Base-by-base conservation (phyloP, 2,888 invertebrate species). In the Dryococelus australis region DNA sequence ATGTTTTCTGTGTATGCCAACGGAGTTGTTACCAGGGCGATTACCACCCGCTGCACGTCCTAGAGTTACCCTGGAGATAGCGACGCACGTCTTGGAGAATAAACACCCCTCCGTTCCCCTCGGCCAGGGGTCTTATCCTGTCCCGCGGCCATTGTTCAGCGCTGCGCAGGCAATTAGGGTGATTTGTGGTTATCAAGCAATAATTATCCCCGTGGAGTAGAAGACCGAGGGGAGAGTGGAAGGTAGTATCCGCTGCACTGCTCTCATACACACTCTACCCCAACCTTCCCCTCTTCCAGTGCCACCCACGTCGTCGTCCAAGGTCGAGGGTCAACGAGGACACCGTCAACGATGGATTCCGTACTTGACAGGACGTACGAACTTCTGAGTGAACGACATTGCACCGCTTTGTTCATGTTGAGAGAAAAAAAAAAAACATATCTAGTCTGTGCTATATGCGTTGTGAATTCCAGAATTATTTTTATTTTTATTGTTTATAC, bases 131-230 rank as follows among this genome's bases (percentile, higher is more conserved):
- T 6, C 47, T 16, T 35, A 35, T 35, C 35, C 35, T 35, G 8
- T 16, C 24, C 65, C 65, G n/a, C 65, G 65, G n/a, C 65, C n/a
- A 65, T 65, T 65, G 65, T 65, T 65, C 65, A 2, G 20, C 65
- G 20, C n/a, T n/a, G 65, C 24, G n/a, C 24, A 10, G 20, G 65
- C 8, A 65, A 65, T 65, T 65, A 65, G 65, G 65, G 65, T 65
- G 65, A 65, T 65, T 65, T 65, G 65, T 65, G 65, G 65, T 24
- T 65, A 65, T 65, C 65, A 65, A 65, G 65, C n/a, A 65, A n/a
- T 65, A 65, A 65, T 65, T 65, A 65, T 24, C n/a, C 65, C 65
- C 65, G 24, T 24, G 65, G n/a, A 24, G 65, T 8, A 47, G 47
- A 35, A 35, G 35, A 35, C 24, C 10, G 65, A 20, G 65, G 65